Conservation (phyloP, 2,888 invertebrate species). For the Cacoxenus indagator region DNA sequence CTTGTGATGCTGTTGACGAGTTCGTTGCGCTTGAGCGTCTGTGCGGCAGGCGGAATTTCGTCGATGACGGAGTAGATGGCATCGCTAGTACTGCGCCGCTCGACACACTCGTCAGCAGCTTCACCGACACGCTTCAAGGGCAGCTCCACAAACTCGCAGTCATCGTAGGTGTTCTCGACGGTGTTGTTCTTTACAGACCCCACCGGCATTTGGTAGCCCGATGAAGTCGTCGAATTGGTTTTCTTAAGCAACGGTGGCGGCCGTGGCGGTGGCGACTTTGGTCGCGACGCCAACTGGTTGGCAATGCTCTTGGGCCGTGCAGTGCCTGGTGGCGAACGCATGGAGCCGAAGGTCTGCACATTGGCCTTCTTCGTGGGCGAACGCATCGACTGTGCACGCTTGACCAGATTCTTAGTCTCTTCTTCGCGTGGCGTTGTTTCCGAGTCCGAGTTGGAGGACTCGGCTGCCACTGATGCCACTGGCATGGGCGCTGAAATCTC, state of each 20-base stretch:
- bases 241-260: slow-evolving; percentile 72
- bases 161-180: slow-evolving; percentile 78
- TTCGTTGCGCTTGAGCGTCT: slow-evolving; percentile 64
- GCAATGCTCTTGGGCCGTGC: slow-evolving; percentile 81
- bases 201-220: slow-evolving; percentile 75
- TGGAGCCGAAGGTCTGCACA: slow-evolving; percentile 85
- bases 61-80: slow-evolving; percentile 92
- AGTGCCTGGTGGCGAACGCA: slow-evolving; percentile 78
- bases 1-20: slow-evolving; percentile 60
- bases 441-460: slow-evolving; percentile 72
- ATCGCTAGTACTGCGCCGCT: slow-evolving; percentile 74
- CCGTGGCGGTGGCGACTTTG: slow-evolving; percentile 82
- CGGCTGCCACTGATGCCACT: slow-evolving; percentile 72
- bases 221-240: slow-evolving; percentile 71
- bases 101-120: slow-evolving; percentile 71
- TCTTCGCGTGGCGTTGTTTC: slow-evolving; percentile 70
- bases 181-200: slow-evolving; percentile 58
- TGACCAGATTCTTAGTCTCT: slow-evolving; percentile 72
- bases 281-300: slow-evolving; percentile 72
- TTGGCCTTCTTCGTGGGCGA: slow-evolving; percentile 73
- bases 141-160: slow-evolving; percentile 77
- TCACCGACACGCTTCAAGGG: slow-evolving; percentile 77
- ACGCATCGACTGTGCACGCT: slow-evolving; percentile 87
- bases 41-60: slow-evolving; percentile 76
- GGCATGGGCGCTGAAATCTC: slow-evolving; percentile 89